Evolutionary conservation across 2,113 vertebrate species (phyloP).

Genomic region (Lophochroa leadbeateri): DNA sequence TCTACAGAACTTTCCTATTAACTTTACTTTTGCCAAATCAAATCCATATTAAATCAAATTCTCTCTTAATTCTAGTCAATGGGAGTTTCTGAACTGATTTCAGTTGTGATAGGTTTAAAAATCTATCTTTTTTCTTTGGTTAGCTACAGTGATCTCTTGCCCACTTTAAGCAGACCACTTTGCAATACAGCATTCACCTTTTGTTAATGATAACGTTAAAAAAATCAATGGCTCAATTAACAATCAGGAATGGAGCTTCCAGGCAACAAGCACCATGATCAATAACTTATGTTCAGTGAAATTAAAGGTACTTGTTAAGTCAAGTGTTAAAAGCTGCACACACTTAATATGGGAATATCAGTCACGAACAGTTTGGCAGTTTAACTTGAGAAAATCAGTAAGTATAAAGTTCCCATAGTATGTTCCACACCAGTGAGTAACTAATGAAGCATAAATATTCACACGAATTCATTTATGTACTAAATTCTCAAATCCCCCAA

Average conservation of each 20-base stretch:
- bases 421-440: slow-evolving; percentile 59
- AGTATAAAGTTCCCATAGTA: slow-evolving; percentile 62
- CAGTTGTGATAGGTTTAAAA: neutral
- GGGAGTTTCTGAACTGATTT: neutral
- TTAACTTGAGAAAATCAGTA: slow-evolving; percentile 63
- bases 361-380: slow-evolving; percentile 51
- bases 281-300: slow-evolving; percentile 80
- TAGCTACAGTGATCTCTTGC: neutral
- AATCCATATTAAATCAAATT: neutral
- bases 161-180: neutral
- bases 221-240: slow-evolving; percentile 81
- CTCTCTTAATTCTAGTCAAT: neutral
- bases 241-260: slow-evolving; percentile 75
- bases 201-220: slow-evolving; percentile 67
- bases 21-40: neutral
- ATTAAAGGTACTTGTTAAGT: slow-evolving; percentile 81
- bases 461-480: slow-evolving; percentile 55
- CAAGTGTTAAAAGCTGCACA: slow-evolving; percentile 77
- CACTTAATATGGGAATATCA: slow-evolving; percentile 59
- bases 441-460: slow-evolving; percentile 68
- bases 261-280: slow-evolving; percentile 75
- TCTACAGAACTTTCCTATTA: neutral
- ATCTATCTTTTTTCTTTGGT: neutral
- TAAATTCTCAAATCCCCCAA: slow-evolving; percentile 46
- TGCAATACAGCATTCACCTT: slow-evolving; percentile 51